A percentile compares a stretch with the other conserved stretches of the same genome.
Evolutionary conservation across 2,113 vertebrate genomes (phyloP).

Genomic region (Pituophis catenifer): DNA sequence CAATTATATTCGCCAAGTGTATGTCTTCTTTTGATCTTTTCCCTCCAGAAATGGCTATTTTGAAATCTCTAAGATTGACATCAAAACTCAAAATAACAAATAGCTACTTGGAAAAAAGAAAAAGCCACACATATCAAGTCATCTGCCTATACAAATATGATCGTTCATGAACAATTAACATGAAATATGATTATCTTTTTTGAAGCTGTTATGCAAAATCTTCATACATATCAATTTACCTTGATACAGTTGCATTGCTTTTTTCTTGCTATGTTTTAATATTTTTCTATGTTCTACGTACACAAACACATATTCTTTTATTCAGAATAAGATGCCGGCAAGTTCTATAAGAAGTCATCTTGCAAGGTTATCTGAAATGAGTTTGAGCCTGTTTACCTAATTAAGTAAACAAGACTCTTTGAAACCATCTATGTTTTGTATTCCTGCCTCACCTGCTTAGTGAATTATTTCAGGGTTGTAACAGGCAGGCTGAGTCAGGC

Average conservation of each 20-base stretch:
- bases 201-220: neutral
- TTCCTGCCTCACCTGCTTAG: neutral
- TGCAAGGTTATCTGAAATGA: neutral
- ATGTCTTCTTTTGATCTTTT: neutral
- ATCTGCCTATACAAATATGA: neutral
- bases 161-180: neutral
- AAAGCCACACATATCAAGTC: neutral
- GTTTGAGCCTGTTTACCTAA: neutral
- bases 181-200: neutral
- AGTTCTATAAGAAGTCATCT: neutral
- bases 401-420: neutral
- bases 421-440: neutral
- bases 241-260: neutral
- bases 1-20: neutral
- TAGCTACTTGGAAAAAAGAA: neutral
- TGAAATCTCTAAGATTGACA: neutral
- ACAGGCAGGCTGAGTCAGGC: neutral
- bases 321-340: neutral
- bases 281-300: neutral
- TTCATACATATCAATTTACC: neutral
- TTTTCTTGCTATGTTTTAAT: neutral
- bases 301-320: neutral
- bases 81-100: neutral
- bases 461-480: neutral
- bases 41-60: neutral